phyloP scores from a whole-genome alignment of 2,113 vertebrate genomes.

The Cebidichthys violaceus region DNA sequence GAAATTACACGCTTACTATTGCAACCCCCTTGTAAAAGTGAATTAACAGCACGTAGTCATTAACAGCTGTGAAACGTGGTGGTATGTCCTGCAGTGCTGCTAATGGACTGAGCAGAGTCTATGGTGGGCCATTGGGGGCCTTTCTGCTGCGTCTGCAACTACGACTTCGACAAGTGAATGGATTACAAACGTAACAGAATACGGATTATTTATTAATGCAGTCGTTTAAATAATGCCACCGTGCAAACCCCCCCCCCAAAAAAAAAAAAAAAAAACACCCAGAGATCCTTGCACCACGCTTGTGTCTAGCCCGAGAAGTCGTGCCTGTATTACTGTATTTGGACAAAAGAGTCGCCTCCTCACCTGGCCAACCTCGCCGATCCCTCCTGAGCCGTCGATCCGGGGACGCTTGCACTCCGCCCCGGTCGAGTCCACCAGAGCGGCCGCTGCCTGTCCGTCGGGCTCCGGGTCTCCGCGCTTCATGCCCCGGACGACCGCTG shows the following conservation, averaged over 20 bases:
- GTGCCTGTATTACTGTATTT: constrained; percentile 10
- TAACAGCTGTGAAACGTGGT: constrained; percentile 45
- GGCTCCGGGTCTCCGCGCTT: constrained; percentile 87
- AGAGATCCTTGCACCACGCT: not conserved
- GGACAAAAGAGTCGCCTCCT: constrained; percentile 51
- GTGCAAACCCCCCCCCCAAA: too few relatives aligned
- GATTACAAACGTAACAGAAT: not conserved
- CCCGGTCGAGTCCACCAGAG: constrained; percentile 78
- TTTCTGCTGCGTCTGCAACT: constrained; percentile 10
- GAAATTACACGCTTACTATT: constrained; percentile 5
- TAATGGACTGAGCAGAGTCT: constrained; percentile 24
- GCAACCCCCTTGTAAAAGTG: constrained; percentile 3
- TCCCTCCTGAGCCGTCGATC: constrained; percentile 81
- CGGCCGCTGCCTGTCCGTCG: constrained; percentile 79
- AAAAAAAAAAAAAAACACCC: not conserved
- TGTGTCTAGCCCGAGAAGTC: too few relatives aligned
- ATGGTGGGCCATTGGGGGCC: constrained; percentile 10
- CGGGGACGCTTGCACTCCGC: constrained; percentile 87
- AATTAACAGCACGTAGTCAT: constrained; percentile 25
- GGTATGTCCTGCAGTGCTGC: constrained; percentile 52
- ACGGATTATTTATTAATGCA: not conserved
- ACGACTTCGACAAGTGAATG: not conserved
- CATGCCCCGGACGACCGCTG: constrained; percentile 83
- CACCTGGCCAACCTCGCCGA: constrained; percentile 84
- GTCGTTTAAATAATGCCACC: not conserved